phyloP scores from a whole-genome alignment of 2,113 vertebrate species.

The Corvus hawaiiensis region DNA sequence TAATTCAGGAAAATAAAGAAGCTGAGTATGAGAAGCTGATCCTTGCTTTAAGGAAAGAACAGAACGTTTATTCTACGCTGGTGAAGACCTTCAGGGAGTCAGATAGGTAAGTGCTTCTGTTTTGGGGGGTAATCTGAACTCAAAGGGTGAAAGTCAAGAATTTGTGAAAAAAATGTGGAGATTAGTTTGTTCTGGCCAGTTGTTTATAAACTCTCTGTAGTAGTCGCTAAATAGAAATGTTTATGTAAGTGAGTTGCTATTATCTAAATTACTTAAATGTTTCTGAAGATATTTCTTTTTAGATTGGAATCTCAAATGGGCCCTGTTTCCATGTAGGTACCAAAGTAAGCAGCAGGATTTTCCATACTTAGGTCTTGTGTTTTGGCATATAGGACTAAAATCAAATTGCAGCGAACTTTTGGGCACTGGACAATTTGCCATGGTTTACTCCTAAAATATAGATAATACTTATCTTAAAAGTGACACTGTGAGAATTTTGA shows the following conservation, averaged over 20 bases:
- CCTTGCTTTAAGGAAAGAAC: slow-evolving; percentile 82
- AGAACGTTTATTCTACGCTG: slow-evolving; percentile 83
- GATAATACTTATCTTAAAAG: background rate
- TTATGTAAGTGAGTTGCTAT: background rate
- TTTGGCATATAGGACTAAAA: background rate
- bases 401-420: background rate
- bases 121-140: background rate
- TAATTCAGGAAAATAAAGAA: slow-evolving; percentile 66
- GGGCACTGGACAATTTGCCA: background rate
- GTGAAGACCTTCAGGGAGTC: slow-evolving; percentile 85
- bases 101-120: slow-evolving; percentile 75
- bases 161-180: background rate
- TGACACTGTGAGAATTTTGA: background rate
- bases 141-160: background rate
- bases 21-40: slow-evolving; percentile 81
- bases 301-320: background rate
- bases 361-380: background rate
- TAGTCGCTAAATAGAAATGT: background rate
- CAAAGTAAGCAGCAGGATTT: background rate
- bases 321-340: background rate
- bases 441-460: background rate
- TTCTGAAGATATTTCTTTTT: background rate
- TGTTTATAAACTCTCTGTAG: background rate
- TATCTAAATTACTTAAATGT: background rate
- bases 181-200: background rate